phyloP scores from a whole-genome alignment of 2,797 vertebrate species.

The Lepus townsendii region DNA sequence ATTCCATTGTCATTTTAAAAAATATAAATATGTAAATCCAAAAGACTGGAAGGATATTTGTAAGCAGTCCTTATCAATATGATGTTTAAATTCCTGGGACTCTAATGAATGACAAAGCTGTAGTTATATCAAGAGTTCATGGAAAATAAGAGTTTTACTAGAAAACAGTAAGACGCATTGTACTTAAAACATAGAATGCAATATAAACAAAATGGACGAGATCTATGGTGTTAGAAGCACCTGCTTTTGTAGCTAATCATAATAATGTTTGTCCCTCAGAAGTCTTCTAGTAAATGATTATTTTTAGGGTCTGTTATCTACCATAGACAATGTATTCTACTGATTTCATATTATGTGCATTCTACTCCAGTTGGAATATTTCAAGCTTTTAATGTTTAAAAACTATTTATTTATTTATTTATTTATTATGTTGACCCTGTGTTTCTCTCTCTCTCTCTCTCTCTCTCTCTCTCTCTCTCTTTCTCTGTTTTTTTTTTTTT shows the following conservation, averaged over 20 bases:
- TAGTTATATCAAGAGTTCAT: constrained; percentile 24
- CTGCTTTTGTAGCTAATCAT: neutral
- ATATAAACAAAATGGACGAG: neutral
- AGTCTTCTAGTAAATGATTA: neutral
- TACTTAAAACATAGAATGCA: constrained; percentile 1
- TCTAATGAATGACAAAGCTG: neutral
- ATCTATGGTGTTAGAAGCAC: neutral
- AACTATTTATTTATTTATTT: neutral
- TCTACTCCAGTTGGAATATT: neutral
- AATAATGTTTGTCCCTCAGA: neutral
- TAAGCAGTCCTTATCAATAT: neutral
- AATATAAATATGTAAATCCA: neutral
- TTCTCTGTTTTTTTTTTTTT: neutral
- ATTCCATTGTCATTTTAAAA: neutral
- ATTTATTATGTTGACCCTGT: neutral
- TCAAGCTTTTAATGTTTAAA: neutral
- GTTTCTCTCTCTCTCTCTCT: neutral
- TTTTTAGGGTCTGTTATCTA: neutral
- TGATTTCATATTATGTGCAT: neutral
- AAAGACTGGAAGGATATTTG: neutral
- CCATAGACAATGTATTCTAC: neutral
- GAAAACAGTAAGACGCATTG: neutral
- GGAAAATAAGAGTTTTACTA: neutral
- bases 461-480: neutral
- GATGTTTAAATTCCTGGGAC: neutral